Evolutionary conservation across 2,888 invertebrate genomes (phyloP), one percentile per base, ranked within the genome.

Genomic region (Aphrophora alni): DNA sequence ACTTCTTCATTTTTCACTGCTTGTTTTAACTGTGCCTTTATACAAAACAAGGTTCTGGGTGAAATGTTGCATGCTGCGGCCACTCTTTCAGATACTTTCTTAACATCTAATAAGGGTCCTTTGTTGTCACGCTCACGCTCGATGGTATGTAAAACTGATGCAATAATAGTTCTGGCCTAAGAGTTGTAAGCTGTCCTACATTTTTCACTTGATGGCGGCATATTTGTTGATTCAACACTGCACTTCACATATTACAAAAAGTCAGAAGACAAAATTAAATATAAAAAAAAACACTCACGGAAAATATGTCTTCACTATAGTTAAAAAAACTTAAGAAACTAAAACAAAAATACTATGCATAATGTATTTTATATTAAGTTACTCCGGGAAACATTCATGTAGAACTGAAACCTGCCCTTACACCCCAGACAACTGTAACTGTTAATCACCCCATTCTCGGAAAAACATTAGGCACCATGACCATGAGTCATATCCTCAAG

Each of bases 91-190:
- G 68, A 68, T 24, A 68, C 24, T 68, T 68, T 68, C 10, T 12
- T 68, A 68, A 68, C 68, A 68, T 68, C 68, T 68, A 68, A 68
- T 68, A 68, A 68, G 68, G 68, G 68, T 68, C 4, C 68, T 68
- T 68, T 68, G 68, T 68, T 68, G 68, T 68, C 68, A 68, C 3
- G 68, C 33, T 33, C 33, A 33, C 33, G 33, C 33, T 33, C 33
- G 33, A 33, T 5, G 33, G 3, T 5, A 33, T 68, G 68, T 68
- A 68, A 68, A 68, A 68, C 68, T 68, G 68, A 68, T 68, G 68
- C 68, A 68, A 68, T 68, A 68, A 68, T 68, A 68, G n/a, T 68
- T 68, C 68, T 68, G 4, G 21, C 24, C 68, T 68, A 10, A 68
- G 68, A 68, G n/a, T 68, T 68, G 68, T 68, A 68, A 68, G 68